Percentiles rank a stretch among this genome's conserved stretches.
Evolutionary conservation across 2,888 invertebrate species (phyloP).

Genomic region (Pollenia griseotomentosa): DNA sequence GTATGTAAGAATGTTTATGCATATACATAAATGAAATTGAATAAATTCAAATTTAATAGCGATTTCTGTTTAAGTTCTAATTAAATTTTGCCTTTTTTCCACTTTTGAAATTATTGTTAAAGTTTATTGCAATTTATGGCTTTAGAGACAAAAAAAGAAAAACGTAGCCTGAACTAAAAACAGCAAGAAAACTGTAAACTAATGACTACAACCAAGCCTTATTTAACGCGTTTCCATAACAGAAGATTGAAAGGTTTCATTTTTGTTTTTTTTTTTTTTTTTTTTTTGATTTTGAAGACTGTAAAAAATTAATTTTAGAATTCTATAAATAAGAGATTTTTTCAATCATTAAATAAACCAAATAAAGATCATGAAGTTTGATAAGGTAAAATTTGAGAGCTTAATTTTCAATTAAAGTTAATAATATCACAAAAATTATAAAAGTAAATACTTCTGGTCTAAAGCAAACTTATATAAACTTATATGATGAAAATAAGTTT

Average conservation of each 20-base stretch:
- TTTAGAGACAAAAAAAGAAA: slow-evolving; percentile 18
- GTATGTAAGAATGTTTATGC: slow-evolving; percentile 14
- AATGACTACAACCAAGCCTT: slow-evolving; percentile 57
- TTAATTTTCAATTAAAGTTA: too few relatives aligned
- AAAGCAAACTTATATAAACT: too few relatives aligned
- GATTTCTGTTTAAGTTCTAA: slow-evolving; percentile 69
- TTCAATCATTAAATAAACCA: too few relatives aligned
- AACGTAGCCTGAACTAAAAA: slow-evolving; percentile 38
- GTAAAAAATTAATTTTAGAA: not conserved
- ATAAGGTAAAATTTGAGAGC: too few relatives aligned
- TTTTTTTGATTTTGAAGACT: not conserved
- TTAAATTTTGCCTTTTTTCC: slow-evolving; percentile 66
- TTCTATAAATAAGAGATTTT: not conserved
- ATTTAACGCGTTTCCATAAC: slow-evolving; percentile 37
- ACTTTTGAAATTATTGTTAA: slow-evolving; percentile 48
- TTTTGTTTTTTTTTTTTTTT: not conserved
- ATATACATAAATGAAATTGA: slow-evolving; percentile 39
- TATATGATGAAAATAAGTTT: too few relatives aligned
- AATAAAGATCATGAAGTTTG: too few relatives aligned
- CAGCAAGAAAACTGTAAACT: slow-evolving; percentile 37
- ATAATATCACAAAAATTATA: too few relatives aligned
- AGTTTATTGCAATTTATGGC: slow-evolving; percentile 71
- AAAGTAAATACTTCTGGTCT: too few relatives aligned
- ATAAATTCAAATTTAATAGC: slow-evolving; percentile 60
- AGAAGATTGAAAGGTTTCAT: slow-evolving; percentile 6